A percentile compares a stretch with the other conserved stretches of the same genome.
Conservation (phyloP, 2,888 invertebrate species). For the Chaitophorus viminalis region DNA sequence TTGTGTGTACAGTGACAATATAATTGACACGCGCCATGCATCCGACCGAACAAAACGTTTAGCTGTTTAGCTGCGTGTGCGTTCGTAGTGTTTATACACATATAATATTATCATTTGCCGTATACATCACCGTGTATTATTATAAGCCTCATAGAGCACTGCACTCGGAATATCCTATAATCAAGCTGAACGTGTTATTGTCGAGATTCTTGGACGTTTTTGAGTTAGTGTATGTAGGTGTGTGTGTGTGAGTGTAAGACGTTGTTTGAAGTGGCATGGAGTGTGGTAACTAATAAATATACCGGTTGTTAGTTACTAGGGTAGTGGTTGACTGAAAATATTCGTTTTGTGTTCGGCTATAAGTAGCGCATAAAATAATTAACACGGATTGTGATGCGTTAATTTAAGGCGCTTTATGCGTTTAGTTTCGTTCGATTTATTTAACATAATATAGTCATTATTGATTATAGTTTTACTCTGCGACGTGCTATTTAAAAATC, state of each 20-base stretch:
- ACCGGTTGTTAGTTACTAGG: too few species aligned
- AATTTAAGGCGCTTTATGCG: neutral
- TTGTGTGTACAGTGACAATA: neutral
- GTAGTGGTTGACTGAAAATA: neutral
- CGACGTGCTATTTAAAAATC: neutral
- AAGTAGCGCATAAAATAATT: neutral
- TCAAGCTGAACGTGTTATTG: too few species aligned
- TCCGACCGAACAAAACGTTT: neutral
- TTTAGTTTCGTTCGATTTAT: neutral
- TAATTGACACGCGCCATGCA: neutral
- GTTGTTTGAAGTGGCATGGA: too few species aligned
- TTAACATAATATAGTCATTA: neutral
- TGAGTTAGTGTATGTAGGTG: neutral
- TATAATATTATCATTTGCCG: neutral
- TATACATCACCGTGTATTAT: too few species aligned
- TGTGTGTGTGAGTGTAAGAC: too few species aligned
- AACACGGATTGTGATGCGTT: neutral
- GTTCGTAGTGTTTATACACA: neutral
- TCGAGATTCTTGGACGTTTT: neutral
- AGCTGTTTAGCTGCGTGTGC: neutral
- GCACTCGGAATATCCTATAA: too few species aligned
- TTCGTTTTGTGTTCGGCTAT: neutral
- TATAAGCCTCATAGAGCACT: too few species aligned
- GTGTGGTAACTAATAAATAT: neutral
- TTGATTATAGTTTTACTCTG: neutral